A percentile compares a stretch with the other conserved stretches of the same genome.
Evolutionary conservation across 2,113 vertebrate species (phyloP).

Genomic region (Chroicocephalus ridibundus): DNA sequence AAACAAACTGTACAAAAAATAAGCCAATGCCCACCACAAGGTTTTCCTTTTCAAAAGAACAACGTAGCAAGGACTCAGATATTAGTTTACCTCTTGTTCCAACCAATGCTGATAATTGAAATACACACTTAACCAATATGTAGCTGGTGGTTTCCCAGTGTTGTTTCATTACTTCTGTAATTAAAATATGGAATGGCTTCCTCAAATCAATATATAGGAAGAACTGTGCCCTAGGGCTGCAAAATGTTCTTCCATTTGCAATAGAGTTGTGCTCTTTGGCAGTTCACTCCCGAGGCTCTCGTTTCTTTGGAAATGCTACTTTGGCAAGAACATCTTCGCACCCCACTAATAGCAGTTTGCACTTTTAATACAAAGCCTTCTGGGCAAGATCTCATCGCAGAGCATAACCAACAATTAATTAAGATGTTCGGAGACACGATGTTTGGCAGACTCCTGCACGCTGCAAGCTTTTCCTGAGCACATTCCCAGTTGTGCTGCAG

Average conservation of each 20-base stretch:
- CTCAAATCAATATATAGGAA: background rate
- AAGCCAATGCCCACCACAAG: background rate
- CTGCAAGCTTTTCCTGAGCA: background rate
- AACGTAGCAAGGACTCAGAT: background rate
- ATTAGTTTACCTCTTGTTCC: background rate
- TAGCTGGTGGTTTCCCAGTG: background rate
- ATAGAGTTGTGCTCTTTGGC: background rate
- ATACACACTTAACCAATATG: background rate
- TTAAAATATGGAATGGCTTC: background rate
- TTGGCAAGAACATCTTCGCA: background rate
- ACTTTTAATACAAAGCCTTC: background rate
- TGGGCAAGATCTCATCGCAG: background rate
- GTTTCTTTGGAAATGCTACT: background rate
- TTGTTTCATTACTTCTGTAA: background rate
- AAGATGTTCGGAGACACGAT: background rate
- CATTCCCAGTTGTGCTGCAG: background rate
- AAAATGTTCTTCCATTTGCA: background rate
- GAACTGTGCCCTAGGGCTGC: background rate
- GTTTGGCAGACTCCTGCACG: background rate
- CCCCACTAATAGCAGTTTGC: background rate
- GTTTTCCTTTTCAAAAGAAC: background rate
- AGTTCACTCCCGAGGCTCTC: background rate
- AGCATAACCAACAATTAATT: slow-evolving; percentile 7
- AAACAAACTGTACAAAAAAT: background rate
- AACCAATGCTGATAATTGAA: background rate